These are phyloP conservation scores for Drosophila recens DNA, from an alignment of 2,888 invertebrate genomes.

Conservation along the genomic window DNA sequence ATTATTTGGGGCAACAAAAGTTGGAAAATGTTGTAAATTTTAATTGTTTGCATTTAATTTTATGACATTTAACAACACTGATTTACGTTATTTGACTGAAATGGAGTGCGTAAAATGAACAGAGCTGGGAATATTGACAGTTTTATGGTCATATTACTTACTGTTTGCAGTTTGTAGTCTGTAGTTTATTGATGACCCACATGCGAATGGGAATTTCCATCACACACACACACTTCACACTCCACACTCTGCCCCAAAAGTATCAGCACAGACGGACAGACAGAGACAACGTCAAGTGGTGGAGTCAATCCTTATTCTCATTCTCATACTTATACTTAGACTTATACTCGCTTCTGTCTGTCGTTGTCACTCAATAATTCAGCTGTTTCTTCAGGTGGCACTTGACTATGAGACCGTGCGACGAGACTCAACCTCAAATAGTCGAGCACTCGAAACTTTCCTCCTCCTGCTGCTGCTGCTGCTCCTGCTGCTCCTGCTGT, in stretches of 20 bases:
- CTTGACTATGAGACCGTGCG: constrained; percentile 64
- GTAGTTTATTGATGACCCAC: constrained; percentile 69
- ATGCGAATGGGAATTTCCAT: too few relatives aligned
- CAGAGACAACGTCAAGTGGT: constrained; percentile 2
- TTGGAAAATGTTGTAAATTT: not conserved
- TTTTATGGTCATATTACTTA: constrained; percentile 33
- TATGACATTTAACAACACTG: constrained; percentile 10
- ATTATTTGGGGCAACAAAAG: not conserved
- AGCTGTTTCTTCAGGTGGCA: constrained; percentile 53
- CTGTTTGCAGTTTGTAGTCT: constrained; percentile 14
- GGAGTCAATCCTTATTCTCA: constrained; percentile 10
- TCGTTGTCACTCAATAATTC: constrained; percentile 70
- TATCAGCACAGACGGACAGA: not conserved
- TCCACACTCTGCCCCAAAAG: not conserved
- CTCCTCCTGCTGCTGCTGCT: constrained; percentile 1
- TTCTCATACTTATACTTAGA: not conserved
- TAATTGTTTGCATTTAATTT: not conserved
- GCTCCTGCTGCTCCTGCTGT: constrained; percentile 34
- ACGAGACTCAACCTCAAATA: constrained; percentile 55
- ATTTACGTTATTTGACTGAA: not conserved
- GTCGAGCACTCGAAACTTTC: constrained; percentile 48
- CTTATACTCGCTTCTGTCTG: not conserved
- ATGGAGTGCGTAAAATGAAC: not conserved
- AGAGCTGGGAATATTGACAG: constrained; percentile 19
- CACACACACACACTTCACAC: too few relatives aligned